Conservation (phyloP, 2,888 invertebrate species). For the Xanthorhoe designata region DNA sequence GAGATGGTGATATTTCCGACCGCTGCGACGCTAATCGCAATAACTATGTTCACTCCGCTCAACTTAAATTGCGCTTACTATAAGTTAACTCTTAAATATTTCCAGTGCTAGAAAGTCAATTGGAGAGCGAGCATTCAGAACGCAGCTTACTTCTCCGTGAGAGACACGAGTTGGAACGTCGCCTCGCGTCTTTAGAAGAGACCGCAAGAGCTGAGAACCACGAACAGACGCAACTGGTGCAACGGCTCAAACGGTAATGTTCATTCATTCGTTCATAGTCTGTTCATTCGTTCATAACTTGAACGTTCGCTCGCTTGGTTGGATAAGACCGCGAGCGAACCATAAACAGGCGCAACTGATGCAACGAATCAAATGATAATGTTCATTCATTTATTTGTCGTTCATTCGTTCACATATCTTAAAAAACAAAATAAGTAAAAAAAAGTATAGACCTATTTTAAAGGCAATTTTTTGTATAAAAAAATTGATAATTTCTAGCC, state of each 20-base stretch:
- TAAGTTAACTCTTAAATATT: neutral
- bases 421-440: too few species aligned
- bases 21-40: too few species aligned
- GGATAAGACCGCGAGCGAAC: too few species aligned
- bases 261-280: neutral
- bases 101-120: slow-evolving; percentile 93
- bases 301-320: too few species aligned
- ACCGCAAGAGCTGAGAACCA: slow-evolving; percentile 90
- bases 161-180: slow-evolving; percentile 95
- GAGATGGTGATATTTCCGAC: too few species aligned
- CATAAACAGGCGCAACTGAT: neutral
- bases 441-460: too few species aligned
- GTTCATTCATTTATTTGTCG: neutral
- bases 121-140: slow-evolving; percentile 97
- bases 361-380: neutral
- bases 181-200: slow-evolving; percentile 92
- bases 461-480: too few species aligned
- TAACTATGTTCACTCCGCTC: too few species aligned
- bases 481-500: too few species aligned
- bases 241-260: slow-evolving; percentile 88
- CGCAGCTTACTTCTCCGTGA: slow-evolving; percentile 94
- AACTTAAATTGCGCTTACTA: too few species aligned
- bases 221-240: slow-evolving; percentile 89
- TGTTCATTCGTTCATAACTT: neutral
- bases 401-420: too few species aligned